Percentiles rank a stretch among this genome's conserved stretches.
phyloP scores from a whole-genome alignment of 2,797 vertebrate genomes.

The Corythornis leucogaster region DNA sequence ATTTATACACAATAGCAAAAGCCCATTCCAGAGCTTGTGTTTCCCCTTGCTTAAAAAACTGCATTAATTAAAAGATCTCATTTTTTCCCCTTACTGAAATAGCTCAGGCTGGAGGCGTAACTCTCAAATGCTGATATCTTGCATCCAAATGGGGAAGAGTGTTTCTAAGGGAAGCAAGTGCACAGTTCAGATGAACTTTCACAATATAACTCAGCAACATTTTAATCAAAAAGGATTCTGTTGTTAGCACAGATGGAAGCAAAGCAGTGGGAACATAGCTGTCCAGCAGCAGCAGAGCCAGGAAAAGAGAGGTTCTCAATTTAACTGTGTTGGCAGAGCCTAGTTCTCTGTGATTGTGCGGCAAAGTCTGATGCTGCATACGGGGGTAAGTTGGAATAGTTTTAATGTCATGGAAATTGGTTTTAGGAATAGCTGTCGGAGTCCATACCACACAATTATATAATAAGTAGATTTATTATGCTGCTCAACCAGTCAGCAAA shows the following conservation, averaged over 20 bases:
- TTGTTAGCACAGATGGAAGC: slow-evolving; percentile 63
- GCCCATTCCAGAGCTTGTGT: background rate
- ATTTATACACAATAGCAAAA: background rate
- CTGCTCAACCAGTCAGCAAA: background rate
- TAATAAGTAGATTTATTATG: background rate
- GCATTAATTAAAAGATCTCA: background rate
- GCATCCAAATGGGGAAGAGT: background rate
- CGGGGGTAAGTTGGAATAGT: background rate
- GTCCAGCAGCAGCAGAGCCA: slow-evolving; percentile 38
- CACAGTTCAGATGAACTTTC: slow-evolving; percentile 9
- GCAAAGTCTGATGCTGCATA: background rate
- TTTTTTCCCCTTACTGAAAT: background rate
- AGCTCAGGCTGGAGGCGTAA: background rate
- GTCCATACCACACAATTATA: background rate
- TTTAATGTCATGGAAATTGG: background rate
- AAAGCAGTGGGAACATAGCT: slow-evolving; percentile 19
- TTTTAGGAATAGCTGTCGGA: background rate
- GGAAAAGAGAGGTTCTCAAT: slow-evolving; percentile 43
- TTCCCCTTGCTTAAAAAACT: background rate
- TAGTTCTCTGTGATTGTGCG: slow-evolving; percentile 10
- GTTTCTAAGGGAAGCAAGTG: background rate
- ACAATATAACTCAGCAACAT: slow-evolving; percentile 22
- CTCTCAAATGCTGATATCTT: background rate
- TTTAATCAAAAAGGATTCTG: slow-evolving; percentile 58
- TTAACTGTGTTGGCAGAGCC: slow-evolving; percentile 35